Evolutionary conservation across 2,113 vertebrate genomes (phyloP).

Genomic region (Petrocephalus zakoni): DNA sequence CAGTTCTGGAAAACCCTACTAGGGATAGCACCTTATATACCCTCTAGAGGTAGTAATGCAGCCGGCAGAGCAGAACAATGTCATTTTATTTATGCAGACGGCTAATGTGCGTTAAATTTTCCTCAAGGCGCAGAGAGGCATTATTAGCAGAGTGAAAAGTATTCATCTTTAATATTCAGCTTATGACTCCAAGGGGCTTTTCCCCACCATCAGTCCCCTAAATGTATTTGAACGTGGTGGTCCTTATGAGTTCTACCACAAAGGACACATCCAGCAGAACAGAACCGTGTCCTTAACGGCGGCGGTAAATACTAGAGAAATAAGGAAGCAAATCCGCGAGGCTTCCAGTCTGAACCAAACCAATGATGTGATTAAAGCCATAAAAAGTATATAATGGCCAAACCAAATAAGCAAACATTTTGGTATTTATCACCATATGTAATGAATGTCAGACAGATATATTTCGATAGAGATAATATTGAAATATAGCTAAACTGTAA

Average conservation of each 20-base stretch:
- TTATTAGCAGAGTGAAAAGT: not conserved
- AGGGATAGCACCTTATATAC: slow-evolving; percentile 7
- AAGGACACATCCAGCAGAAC: not conserved
- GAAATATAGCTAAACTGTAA: not conserved
- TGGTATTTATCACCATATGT: not conserved
- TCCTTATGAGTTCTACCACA: not conserved
- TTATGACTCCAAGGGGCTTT: not conserved
- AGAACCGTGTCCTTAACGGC: not conserved
- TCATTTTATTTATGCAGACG: slow-evolving; percentile 21
- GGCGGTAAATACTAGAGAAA: not conserved
- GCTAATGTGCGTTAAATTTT: slow-evolving; percentile 12
- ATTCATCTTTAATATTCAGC: slow-evolving; percentile 18
- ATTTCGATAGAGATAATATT: not conserved
- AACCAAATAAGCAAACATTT: not conserved
- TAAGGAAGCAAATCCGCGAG: not conserved
- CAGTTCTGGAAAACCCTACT: slow-evolving; percentile 14
- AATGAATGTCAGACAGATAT: not conserved
- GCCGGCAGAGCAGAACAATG: slow-evolving; percentile 19
- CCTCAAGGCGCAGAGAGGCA: slow-evolving; percentile 4
- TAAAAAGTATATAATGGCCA: not conserved
- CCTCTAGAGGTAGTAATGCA: slow-evolving; percentile 24
- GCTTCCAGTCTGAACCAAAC: slow-evolving; percentile 45
- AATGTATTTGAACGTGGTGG: not conserved
- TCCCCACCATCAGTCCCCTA: not conserved
- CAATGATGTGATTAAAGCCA: not conserved